Base-by-base conservation (phyloP, 2,888 invertebrate species). In the Antitype chi region DNA sequence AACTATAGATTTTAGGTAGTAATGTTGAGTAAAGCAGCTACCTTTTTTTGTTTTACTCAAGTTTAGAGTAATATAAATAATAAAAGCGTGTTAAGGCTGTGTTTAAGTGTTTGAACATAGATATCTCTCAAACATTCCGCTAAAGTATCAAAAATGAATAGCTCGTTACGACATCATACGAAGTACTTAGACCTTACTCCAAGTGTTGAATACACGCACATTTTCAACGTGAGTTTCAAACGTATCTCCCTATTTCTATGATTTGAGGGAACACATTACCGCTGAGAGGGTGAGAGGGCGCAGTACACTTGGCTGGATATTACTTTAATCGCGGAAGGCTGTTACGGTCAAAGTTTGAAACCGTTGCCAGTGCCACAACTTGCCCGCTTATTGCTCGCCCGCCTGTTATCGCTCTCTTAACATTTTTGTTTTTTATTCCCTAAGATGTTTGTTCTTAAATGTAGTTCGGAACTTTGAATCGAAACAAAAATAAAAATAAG, bases 251-350 rank as follows among this genome's bases (percentile, higher is more conserved):
- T 66, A 69, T 74, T 78, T 74, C 53, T 87, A 87, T 91, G 89
- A 89, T 89, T 81, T 75, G 62, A 67, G 64, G 90, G 90, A 87
- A 89, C 89, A 90, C 90, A 93, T 93, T 92, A 91, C 89, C 81
- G 76, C 55, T 59, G 70, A 70, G 71, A 74, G 85, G 76, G 74
- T 80, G 88, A 70, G 75, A 73, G 77, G 75, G 69, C 76, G 88
- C 87, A 94, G 78, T 76, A 73, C 52, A 91, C 90, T 93, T 90
- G 86, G 87, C 52, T 88, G 85, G 92, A 91, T 93, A 94, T 94
- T 93, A 94, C 94, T 94, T 93, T 94, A 94, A 94, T 93, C 94
- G 93, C 87, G 81, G 87, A 91, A 93, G 92, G 92, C 93, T 89
- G 92, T 94, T 93, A 94, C 93, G 92, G 93, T 88, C 91, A 86